phyloP scores from a whole-genome alignment of 2,888 invertebrate genomes.

The Oligia latruncula region DNA sequence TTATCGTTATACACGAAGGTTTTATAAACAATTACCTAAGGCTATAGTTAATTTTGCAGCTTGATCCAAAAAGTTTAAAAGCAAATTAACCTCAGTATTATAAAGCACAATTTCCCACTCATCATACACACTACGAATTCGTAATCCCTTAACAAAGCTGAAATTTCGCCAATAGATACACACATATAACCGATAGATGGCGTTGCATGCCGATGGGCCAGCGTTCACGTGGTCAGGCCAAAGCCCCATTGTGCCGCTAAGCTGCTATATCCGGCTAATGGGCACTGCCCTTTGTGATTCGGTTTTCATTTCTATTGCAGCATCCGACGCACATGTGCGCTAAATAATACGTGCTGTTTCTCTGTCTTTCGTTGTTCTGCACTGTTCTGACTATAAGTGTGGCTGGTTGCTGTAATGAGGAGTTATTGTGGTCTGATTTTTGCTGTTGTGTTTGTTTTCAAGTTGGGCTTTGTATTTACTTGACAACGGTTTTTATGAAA shows the following conservation, averaged over 20 bases:
- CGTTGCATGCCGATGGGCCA: slow-evolving; percentile 25
- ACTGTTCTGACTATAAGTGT: slow-evolving; percentile 27
- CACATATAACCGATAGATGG: slow-evolving; percentile 22
- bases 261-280: slow-evolving; percentile 74
- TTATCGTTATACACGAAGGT: background rate
- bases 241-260: slow-evolving; percentile 73
- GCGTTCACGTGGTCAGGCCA: slow-evolving; percentile 54
- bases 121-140: slow-evolving; percentile 17
- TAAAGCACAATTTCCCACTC: background rate
- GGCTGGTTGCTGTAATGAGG: background rate
- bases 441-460: background rate
- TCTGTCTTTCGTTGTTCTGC: slow-evolving; percentile 6
- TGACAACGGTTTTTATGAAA: background rate
- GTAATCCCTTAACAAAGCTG: slow-evolving; percentile 54
- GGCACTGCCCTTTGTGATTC: slow-evolving; percentile 69
- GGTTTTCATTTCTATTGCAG: slow-evolving; percentile 60
- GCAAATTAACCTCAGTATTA: background rate
- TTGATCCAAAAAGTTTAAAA: background rate
- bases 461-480: background rate
- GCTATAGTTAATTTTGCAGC: slow-evolving; percentile 11
- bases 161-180: slow-evolving; percentile 39
- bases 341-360: slow-evolving; percentile 53
- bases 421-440: background rate
- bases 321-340: slow-evolving; percentile 51
- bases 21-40: slow-evolving; percentile 32